Conservation (phyloP, 2,888 invertebrate species). For the Sphaerophoria rueppellii region DNA sequence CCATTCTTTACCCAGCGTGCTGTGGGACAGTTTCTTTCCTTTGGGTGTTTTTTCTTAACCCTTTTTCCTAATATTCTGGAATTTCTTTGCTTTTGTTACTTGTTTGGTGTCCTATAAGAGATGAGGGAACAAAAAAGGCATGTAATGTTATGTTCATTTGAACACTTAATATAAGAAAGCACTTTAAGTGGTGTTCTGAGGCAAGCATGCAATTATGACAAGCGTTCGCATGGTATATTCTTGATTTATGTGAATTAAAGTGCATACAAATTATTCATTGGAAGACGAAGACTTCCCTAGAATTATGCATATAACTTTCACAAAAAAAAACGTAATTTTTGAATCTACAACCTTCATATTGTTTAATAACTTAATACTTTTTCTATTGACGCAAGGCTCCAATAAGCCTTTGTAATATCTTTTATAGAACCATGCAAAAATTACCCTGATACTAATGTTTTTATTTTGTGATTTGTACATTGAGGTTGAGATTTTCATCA, state of each 20-base stretch:
- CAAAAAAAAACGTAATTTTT: no score
- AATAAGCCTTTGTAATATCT: no score
- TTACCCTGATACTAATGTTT: no score
- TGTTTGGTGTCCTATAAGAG: constrained; percentile 1
- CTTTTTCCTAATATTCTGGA: constrained; percentile 35
- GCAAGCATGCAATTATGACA: constrained; percentile 67
- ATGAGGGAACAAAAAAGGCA: background rate
- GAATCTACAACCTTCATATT: no score
- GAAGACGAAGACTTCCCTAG: background rate
- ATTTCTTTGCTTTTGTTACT: background rate
- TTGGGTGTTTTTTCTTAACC: constrained; percentile 35
- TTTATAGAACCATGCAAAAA: no score
- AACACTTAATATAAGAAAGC: constrained; percentile 34
- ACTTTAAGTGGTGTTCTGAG: constrained; percentile 63
- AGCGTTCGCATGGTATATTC: constrained; percentile 30
- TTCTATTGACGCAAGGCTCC: no score
- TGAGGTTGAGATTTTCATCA: no score
- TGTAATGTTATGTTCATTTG: constrained; percentile 13
- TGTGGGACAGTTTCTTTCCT: constrained; percentile 3
- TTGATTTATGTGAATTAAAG: constrained; percentile 59
- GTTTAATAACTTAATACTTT: no score
- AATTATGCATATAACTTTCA: background rate
- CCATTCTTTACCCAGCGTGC: constrained; percentile 19
- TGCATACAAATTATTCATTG: background rate
- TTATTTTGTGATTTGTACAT: no score